phyloP scores from a whole-genome alignment of 1,140 invertebrate species.

The Philaenus spumarius region DNA sequence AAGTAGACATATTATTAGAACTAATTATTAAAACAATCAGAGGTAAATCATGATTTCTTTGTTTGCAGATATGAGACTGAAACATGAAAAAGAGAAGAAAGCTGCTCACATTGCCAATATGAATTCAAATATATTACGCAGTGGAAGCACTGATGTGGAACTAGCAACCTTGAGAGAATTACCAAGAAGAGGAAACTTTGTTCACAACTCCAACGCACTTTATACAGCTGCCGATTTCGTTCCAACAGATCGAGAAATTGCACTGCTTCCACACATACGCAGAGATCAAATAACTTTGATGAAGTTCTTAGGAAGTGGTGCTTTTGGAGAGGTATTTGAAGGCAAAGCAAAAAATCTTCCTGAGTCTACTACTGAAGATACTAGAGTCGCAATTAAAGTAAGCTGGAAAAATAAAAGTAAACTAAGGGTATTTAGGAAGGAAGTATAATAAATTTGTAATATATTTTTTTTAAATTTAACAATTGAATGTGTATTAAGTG shows the following conservation, averaged over 20 bases:
- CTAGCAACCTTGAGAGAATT: slow-evolving; percentile 81
- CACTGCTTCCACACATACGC: slow-evolving; percentile 73
- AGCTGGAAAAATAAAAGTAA: slow-evolving; percentile 3
- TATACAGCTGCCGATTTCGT: slow-evolving; percentile 48
- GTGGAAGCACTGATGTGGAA: slow-evolving; percentile 63
- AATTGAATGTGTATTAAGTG: no score
- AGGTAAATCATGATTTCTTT: no score
- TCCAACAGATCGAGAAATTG: slow-evolving; percentile 51
- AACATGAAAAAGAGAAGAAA: slow-evolving; percentile 50
- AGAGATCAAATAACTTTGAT: slow-evolving; percentile 66
- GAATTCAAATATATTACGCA: slow-evolving; percentile 26
- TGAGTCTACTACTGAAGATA: slow-evolving; percentile 47
- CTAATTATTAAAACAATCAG: no score
- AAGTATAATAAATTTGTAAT: no score
- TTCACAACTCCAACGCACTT: slow-evolving; percentile 73
- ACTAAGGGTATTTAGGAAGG: neutral
- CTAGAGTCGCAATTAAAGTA: slow-evolving; percentile 81
- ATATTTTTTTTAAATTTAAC: no score
- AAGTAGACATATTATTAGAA: no score
- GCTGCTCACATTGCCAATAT: slow-evolving; percentile 40
- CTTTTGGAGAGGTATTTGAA: slow-evolving; percentile 96
- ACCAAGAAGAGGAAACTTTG: slow-evolving; percentile 58
- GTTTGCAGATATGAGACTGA: no score
- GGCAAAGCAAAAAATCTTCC: slow-evolving; percentile 63
- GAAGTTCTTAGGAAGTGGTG: slow-evolving; percentile 88